Evolutionary conservation across 2,888 invertebrate species (phyloP), one percentile per base, ranked within the genome.

Genomic region (Cephus nigrinus): DNA sequence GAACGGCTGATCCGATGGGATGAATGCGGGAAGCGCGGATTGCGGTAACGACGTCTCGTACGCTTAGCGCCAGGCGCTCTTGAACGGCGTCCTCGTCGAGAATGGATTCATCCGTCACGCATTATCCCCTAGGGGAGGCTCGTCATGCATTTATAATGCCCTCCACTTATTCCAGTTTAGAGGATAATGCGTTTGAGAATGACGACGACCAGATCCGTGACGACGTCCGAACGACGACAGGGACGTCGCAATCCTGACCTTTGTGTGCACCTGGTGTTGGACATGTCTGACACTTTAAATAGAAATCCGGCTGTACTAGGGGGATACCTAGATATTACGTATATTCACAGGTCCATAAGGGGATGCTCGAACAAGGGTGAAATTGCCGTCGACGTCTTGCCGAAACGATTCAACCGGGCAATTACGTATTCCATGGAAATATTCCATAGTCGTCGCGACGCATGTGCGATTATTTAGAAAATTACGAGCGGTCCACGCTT

Each of bases 161-260:
- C 78, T 31, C 78, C 78, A 78, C 78, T 78, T 78, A 78, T 78
- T 78, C 78, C 78, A 75, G 75, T 78, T 78, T 78, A 69, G 78
- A 68, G 69, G 36, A 75, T 78, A 78, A 78, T 75, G 73, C 78
- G 69, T 69, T 69, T 32, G 15, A 15, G 32, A 69, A 30, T 69
- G 69, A 69, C 69, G 69, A 69, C 69, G 36, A 36, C 12, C 15
- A 15, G 15, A 40, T 40, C 5, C 40, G 40, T 40, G 40, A 40
- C 40, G 40, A 40, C 40, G 5, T 40, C 15, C 40, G 15, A 15
- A 15, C 40, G 5, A 40, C 40, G 40, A 40, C 40, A 40, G 15
- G 40, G 4, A 40, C 40, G 40, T 40, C 40, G 40, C 40, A 5
- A 40, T 40, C 40, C 40, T 40, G 40, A 40, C 40, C 40, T 40